These are phyloP conservation scores for Tetragonisca angustula DNA, from an alignment of 2,888 invertebrate genomes.

Conservation along the genomic window DNA sequence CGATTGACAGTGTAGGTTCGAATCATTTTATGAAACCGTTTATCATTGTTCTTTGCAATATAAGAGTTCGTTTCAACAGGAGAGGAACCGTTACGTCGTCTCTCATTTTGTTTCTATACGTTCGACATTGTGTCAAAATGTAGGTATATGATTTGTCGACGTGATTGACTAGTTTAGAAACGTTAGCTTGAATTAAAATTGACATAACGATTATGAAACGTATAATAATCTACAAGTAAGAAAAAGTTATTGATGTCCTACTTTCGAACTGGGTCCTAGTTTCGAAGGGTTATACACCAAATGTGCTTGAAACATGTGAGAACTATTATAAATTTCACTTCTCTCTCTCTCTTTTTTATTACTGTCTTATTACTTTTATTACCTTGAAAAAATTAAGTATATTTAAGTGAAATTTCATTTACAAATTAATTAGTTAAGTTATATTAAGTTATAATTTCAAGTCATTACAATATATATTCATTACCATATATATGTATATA, in stretches of 20 bases:
- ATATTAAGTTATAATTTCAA: background rate
- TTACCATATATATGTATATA: no score
- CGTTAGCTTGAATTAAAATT: constrained; percentile 13
- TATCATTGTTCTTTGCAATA: constrained; percentile 23
- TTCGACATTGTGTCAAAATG: background rate
- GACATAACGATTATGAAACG: constrained; percentile 40
- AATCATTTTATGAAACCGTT: constrained; percentile 33
- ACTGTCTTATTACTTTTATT: background rate
- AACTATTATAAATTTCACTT: constrained; percentile 28
- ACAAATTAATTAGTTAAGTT: background rate
- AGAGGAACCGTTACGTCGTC: background rate
- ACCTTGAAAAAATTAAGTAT: background rate
- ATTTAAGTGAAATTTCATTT: background rate
- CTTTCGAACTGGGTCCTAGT: constrained; percentile 1
- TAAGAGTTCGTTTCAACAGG: constrained; percentile 1
- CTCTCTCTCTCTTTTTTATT: no score
- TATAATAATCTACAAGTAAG: constrained; percentile 9
- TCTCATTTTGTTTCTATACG: background rate
- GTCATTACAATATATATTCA: no score
- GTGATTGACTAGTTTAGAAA: background rate
- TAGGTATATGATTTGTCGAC: background rate
- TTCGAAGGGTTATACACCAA: background rate
- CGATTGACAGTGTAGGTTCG: constrained; percentile 35
- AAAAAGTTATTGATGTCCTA: background rate
- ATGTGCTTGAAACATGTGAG: background rate